These are phyloP conservation scores for Melipona beecheii DNA, from an alignment of 2,888 invertebrate species.

Conservation along the genomic window DNA sequence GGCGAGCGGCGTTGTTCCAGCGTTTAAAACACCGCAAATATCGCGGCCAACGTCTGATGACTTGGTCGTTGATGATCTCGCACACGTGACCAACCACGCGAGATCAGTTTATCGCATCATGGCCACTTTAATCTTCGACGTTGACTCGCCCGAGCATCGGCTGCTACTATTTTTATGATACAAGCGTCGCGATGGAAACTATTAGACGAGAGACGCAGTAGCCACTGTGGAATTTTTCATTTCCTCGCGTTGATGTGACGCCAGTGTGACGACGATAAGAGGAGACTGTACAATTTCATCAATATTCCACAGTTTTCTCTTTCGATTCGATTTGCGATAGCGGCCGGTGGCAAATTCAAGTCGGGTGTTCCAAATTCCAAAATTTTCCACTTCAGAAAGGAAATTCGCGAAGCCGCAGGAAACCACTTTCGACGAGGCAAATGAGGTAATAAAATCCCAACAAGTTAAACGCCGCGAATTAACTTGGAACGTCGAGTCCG, in stretches of 20 bases:
- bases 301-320: not conserved
- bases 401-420: too few species aligned
- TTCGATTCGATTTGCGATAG: too few species aligned
- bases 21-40: constrained; percentile 53
- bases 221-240: not conserved
- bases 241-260: not conserved
- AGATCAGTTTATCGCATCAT: constrained; percentile 27
- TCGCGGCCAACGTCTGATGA: constrained; percentile 18
- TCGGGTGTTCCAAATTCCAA: too few species aligned
- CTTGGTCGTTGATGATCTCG: constrained; percentile 46
- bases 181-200: not conserved
- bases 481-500: not conserved
- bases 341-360: too few species aligned
- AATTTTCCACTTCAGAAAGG: too few species aligned
- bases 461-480: not conserved
- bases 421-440: too few species aligned
- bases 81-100: constrained; percentile 24
- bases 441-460: too few species aligned
- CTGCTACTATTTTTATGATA: constrained; percentile 23
- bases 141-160: not conserved
- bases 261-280: too few species aligned
- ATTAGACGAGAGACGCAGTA: constrained; percentile 3
- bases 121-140: constrained; percentile 44
- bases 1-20: constrained; percentile 8
- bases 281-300: not conserved